Conservation (phyloP, 2,797 vertebrate genomes). For the Chanos chanos region DNA sequence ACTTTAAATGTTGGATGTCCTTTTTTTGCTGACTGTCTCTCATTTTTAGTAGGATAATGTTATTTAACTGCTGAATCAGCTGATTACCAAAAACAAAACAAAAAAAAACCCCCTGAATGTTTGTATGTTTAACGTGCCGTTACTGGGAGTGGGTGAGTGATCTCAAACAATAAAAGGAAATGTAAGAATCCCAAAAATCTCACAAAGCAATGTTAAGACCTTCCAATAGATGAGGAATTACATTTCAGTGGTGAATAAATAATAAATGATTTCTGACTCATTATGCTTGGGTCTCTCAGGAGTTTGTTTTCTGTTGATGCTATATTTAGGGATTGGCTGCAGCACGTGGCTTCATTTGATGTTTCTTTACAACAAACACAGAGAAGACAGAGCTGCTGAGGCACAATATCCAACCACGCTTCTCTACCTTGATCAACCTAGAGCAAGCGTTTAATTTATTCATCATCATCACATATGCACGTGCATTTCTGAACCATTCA, state of each 20-base stretch:
- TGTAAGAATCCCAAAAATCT: conserved; percentile 21
- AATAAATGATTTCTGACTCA: conserved; percentile 82
- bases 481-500: neutral
- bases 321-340: conserved; percentile 60
- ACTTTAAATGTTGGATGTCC: too few relatives aligned
- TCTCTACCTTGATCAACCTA: neutral
- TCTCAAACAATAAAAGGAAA: conserved; percentile 5
- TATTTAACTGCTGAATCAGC: too few relatives aligned
- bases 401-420: neutral
- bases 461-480: neutral
- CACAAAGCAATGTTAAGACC: neutral
- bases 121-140: too few relatives aligned
- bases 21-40: too few relatives aligned
- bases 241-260: conserved; percentile 77
- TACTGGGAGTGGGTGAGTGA: too few relatives aligned
- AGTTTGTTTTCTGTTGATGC: conserved; percentile 42
- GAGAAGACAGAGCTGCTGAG: conserved; percentile 7
- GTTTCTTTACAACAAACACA: conserved; percentile 59
- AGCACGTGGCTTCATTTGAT: conserved; percentile 45
- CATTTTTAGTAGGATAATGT: too few relatives aligned
- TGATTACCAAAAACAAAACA: too few relatives aligned
- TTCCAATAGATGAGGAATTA: conserved; percentile 73
- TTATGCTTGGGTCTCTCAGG: conserved; percentile 62
- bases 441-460: neutral
- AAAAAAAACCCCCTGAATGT: too few relatives aligned